These are phyloP conservation scores for Zosterops hypoxanthus DNA, from an alignment of 2,113 vertebrate genomes.

Conservation along the genomic window DNA sequence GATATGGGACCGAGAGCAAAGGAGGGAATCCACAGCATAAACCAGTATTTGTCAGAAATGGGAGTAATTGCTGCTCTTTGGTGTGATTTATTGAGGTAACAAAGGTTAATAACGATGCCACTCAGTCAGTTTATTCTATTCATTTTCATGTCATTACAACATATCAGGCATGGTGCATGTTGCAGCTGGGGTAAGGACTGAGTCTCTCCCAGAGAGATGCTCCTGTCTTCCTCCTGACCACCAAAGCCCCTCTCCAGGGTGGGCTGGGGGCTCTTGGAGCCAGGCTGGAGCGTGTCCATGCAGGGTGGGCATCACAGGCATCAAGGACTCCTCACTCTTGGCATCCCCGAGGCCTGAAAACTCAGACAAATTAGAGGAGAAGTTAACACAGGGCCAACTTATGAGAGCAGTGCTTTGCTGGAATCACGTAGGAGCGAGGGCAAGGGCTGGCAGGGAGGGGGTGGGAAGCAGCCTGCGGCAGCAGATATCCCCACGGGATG, in stretches of 20 bases:
- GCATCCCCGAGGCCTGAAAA: background rate
- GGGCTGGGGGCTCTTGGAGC: background rate
- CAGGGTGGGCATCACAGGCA: background rate
- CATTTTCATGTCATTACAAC: constrained; percentile 83
- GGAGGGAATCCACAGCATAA: background rate
- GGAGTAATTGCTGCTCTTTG: constrained; percentile 82
- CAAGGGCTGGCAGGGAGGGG: background rate
- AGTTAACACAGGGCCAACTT: background rate
- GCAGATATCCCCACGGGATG: background rate
- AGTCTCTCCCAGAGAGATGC: background rate
- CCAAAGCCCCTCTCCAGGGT: background rate
- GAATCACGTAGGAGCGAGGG: background rate
- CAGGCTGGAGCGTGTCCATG: fast-evolving
- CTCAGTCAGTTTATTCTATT: constrained; percentile 82
- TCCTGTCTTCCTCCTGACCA: background rate
- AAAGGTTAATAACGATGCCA: constrained; percentile 88
- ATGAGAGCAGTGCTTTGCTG: background rate
- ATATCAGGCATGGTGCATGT: constrained; percentile 55
- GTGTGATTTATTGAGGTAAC: constrained; percentile 85
- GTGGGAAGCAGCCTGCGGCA: background rate
- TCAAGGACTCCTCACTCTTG: background rate
- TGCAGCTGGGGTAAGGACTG: constrained; percentile 51
- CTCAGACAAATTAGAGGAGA: background rate
- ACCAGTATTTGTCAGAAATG: constrained; percentile 68
- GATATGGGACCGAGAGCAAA: background rate